Base-by-base conservation (phyloP, 2,113 vertebrate genomes). In the Nibea albiflora region DNA sequence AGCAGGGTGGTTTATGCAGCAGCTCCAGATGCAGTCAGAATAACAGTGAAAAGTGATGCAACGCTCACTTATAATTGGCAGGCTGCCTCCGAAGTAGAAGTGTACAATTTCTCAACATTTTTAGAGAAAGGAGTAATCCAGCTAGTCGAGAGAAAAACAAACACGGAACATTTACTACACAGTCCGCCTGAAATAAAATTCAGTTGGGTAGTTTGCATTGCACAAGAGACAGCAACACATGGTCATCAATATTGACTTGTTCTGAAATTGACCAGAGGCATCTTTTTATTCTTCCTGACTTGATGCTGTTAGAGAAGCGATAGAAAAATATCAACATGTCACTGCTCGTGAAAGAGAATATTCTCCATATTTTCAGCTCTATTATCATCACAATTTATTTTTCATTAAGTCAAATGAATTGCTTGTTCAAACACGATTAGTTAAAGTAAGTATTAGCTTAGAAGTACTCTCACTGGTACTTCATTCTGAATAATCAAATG, bases 171-270 rank as follows among this genome's bases (percentile, higher is more conserved):
- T 15, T 62, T 16, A 56, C 44, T 11, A 35, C 11, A n/a, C 60
- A 78, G 35, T 80, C 61, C 0, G 39, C 42, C 50, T 67, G 31
- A 62, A 71, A 69, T 17, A 24, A 81, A 82, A 60, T 73, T 63
- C 58, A 66, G 60, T 52, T 47, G 62, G 61, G 28, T 47, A 56
- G 68, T 49, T 78, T 67, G 5, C 31, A 52, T 54, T 81, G 57
- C 81, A 72, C 70, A 46, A 76, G 62, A 85, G 63, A 76, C 70
- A 42, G 20, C 31, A 76, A 76, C 78, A 83, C 42, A 69, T 65
- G 61, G 75, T 81, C 61, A 69, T 84, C 64, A 67, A n/a, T 80
- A 84, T 17, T 50, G 62, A 80, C 66, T 67, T 56, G 12, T 78
- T 54, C 53, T 61, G 60, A 74, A 72, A 66, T 73, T 70, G 28